These are phyloP conservation scores for Protonibea diacanthus DNA, from an alignment of 2,797 vertebrate species.

Conservation along the genomic window DNA sequence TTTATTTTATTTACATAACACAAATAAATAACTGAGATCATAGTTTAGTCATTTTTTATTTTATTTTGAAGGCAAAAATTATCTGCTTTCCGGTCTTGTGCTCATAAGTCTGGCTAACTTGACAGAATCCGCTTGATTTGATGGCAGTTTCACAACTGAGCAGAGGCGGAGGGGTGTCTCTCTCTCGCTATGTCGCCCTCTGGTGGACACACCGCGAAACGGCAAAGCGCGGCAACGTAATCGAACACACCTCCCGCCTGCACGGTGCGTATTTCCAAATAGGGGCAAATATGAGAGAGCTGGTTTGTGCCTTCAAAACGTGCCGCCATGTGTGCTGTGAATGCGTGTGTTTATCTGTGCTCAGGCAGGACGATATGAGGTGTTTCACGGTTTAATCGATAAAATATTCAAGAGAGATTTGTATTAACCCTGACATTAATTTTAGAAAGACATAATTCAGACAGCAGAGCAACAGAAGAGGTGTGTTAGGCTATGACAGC, in stretches of 20 bases:
- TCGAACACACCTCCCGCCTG: constrained; percentile 44
- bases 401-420: neutral
- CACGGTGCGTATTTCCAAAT: constrained; percentile 76
- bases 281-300: constrained; percentile 79
- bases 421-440: neutral
- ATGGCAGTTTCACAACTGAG: constrained; percentile 7
- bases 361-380: neutral
- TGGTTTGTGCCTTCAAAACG: constrained; percentile 62
- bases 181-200: constrained; percentile 53
- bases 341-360: neutral
- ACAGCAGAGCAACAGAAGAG: neutral
- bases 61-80: constrained; percentile 28
- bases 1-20: neutral
- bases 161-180: neutral
- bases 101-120: neutral
- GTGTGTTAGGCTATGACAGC: neutral
- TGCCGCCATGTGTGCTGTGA: neutral
- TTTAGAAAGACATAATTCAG: constrained; percentile 8
- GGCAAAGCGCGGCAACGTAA: constrained; percentile 53
- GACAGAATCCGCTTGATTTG: constrained; percentile 23
- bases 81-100: neutral
- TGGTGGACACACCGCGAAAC: constrained; percentile 24
- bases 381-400: neutral
- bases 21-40: neutral
- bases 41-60: fast-evolving